Evolutionary conservation across 2,113 vertebrate genomes (phyloP), one percentile per base, ranked within the genome.

Genomic region (Corapipo altera): DNA sequence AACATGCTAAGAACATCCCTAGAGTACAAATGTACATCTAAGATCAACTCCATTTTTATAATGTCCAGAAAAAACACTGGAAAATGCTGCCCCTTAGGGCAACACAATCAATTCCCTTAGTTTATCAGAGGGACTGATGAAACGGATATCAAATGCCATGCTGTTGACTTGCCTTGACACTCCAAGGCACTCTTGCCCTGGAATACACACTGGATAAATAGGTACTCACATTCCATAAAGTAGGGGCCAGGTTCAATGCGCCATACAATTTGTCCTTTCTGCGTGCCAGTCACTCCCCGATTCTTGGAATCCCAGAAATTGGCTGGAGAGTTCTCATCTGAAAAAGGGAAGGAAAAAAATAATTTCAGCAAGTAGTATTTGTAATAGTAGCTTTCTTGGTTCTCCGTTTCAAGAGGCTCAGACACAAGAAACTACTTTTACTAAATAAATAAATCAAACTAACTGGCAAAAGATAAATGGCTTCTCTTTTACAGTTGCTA

Each of bases 281-380:
- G 99, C 0, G 99, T 99, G 58, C 99, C 99, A 23, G 99, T 99
- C 87, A 99, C 99, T 55, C 99, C 99, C 89, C 99, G 97, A 91
- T 99, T 99, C 97, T 99, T 99, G 93, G 99, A 99, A 98, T 99
- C 99, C 99, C 99, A 99, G 97, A 99, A 99, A 61, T 99, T 99
- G 93, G 99, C 99, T 75, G 99, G 99, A 96, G 98, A 99, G 94
- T 98, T 99, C 97, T 99, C 99, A 98, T 99, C 99, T 99, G 96
- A 54, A 91, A 97, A 78, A 91, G 76, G 4, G 21, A 88, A 95
- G n/a, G 33, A 20, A 91, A 81, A 83, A 43, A 39, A 27, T 24
- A 11, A n/a, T 41, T 16, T 51, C 37, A 81, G 78, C 44, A 89
- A 87, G 26, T 23, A 78, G 33, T 59, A 76, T 67, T 82, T 73